phyloP scores from a whole-genome alignment of 2,888 invertebrate genomes.

The Furcula furcula region DNA sequence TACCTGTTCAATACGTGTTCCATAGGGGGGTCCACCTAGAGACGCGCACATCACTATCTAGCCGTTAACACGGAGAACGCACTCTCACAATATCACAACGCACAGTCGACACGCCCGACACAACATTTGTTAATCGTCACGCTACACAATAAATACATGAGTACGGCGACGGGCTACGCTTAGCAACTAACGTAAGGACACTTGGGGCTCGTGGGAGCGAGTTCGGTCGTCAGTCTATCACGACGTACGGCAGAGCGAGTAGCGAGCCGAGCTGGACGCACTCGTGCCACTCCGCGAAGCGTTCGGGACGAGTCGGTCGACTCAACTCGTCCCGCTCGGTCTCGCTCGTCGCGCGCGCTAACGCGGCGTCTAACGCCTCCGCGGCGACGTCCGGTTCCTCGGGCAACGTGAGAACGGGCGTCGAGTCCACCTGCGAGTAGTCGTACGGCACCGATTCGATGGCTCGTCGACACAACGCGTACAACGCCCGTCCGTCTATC shows the following conservation, averaged over 20 bases:
- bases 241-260: constrained; percentile 97
- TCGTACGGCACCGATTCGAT: constrained; percentile 40
- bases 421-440: constrained; percentile 44
- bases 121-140: constrained; percentile 20
- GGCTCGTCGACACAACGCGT: constrained; percentile 38
- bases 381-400: constrained; percentile 17
- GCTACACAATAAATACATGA: constrained; percentile 33
- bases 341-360: constrained; percentile 10
- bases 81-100: constrained; percentile 25
- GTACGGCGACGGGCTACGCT: constrained; percentile 38
- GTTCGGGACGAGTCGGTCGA: constrained; percentile 49
- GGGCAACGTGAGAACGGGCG: constrained; percentile 47
- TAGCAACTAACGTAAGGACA: constrained; percentile 73
- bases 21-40: neutral
- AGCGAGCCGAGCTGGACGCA: constrained; percentile 91
- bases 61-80: constrained; percentile 1
- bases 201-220: constrained; percentile 41
- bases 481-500: constrained; percentile 50
- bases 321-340: constrained; percentile 42
- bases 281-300: constrained; percentile 96
- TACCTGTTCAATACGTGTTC: too few species aligned
- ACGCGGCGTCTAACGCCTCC: constrained; percentile 24
- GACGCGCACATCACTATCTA: constrained; percentile 1
- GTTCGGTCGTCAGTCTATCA: constrained; percentile 88
- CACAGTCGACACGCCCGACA: constrained; percentile 16